Evolutionary conservation across 2,797 vertebrate species (phyloP).

Genomic region (Aselliscus stoliczkanus): DNA sequence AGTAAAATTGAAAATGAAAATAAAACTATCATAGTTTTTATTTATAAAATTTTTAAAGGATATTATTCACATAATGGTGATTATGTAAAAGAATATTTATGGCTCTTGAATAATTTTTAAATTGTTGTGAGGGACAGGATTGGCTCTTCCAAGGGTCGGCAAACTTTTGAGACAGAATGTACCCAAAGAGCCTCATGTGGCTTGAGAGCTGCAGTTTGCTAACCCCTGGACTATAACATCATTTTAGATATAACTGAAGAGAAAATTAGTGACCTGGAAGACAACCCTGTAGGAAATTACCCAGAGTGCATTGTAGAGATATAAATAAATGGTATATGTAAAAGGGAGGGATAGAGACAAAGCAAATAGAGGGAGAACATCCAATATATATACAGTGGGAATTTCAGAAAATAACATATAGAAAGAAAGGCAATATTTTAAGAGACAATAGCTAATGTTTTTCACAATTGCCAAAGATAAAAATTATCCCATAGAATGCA

Average conservation of each 20-base stretch:
- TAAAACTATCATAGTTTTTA: too few relatives aligned
- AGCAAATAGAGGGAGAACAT: not conserved
- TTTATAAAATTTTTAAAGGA: too few relatives aligned
- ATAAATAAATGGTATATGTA: not conserved
- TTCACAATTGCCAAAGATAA: not conserved
- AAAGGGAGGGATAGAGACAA: not conserved
- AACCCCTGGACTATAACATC: not conserved
- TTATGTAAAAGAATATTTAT: too few relatives aligned
- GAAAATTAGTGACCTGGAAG: not conserved
- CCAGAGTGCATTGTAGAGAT: not conserved
- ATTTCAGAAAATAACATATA: not conserved
- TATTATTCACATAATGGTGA: too few relatives aligned
- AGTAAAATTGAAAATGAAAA: too few relatives aligned
- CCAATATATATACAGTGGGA: not conserved
- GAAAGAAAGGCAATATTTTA: not conserved
- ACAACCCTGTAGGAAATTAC: not conserved
- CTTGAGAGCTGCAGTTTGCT: too few relatives aligned
- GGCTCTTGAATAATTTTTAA: too few relatives aligned
- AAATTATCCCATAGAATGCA: not conserved
- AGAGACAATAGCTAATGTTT: not conserved
- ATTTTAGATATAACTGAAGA: not conserved
- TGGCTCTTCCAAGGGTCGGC: too few relatives aligned
- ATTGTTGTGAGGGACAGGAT: too few relatives aligned
- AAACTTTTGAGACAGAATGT: too few relatives aligned
- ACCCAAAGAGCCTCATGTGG: too few relatives aligned